A percentile compares a stretch with the other conserved stretches of the same genome.
phyloP scores from a whole-genome alignment of 2,113 vertebrate species.

The Ceyx melanurus region DNA sequence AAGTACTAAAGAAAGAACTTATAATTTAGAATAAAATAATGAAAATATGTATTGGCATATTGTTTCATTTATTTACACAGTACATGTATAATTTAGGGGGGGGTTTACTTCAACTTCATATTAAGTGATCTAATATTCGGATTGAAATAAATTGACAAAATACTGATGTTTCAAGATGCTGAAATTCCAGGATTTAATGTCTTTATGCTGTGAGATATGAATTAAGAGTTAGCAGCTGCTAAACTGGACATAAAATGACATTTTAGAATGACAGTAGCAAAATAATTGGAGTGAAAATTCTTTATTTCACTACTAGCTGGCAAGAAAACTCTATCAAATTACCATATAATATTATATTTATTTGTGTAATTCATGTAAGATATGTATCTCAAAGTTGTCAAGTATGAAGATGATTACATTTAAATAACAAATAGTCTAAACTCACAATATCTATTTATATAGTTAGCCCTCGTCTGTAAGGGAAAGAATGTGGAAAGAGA shows the following conservation, averaged over 20 bases:
- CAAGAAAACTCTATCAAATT: slow-evolving; percentile 1
- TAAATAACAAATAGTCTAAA: background rate
- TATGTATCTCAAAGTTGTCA: background rate
- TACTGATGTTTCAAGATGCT: background rate
- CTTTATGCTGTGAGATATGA: background rate
- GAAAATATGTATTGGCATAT: background rate
- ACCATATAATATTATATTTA: background rate
- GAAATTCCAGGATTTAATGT: background rate
- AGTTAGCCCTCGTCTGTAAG: background rate
- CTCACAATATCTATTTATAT: background rate
- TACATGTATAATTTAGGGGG: background rate
- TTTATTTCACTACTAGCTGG: background rate
- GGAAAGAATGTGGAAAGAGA: background rate
- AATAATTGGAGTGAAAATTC: background rate
- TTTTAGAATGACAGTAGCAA: slow-evolving; percentile 21
- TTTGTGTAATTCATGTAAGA: background rate
- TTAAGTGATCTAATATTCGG: background rate
- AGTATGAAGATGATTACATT: background rate
- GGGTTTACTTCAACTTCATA: background rate
- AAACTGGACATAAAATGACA: background rate
- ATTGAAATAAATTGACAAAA: background rate
- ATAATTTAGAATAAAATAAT: background rate
- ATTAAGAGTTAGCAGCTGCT: background rate
- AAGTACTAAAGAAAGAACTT: background rate
- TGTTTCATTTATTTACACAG: background rate